Base-by-base conservation (phyloP, 1,140 invertebrate genomes). In the Leptinotarsa undecemlineata region DNA sequence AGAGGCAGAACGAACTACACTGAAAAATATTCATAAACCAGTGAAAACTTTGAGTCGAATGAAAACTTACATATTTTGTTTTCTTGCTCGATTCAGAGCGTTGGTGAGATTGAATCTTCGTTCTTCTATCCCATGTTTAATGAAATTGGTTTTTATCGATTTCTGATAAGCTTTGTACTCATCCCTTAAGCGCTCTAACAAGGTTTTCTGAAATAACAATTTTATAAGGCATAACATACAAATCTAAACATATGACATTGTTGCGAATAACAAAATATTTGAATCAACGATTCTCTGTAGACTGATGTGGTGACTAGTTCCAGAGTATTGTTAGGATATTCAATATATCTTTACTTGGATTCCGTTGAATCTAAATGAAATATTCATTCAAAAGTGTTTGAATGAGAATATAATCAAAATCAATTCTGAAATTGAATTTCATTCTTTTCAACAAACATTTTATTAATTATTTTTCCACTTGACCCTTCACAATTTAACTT, bases 51-150 rank as follows among this genome's bases (percentile, higher is more conserved):
- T 42, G 33, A 11, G 33, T 42, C 8, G 4, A 20, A 64, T 64
- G 62, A n/a, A n/a, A 64, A 78, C 82, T 82, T 80, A 85, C 84
- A 85, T 81, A 71, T 81, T 81, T 78, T 84, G 83, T 72, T 85
- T 85, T n/a, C 83, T 76, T 26, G 81, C 79, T 73, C 83, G 73
- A 71, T 76, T 80, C 47, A 85, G 67, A 48, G 81, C 77, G 72
- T 77, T 82, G 8, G 79, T 73, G 48, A 85, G 71, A 79, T 81
- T 81, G 66, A 74, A 77, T 69, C 80, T 73, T 72, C 79, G 77
- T 68, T 85, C 83, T 74, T 84, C 82, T 8, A 83, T 48, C 8
- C 80, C 79, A 74, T 74, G 78, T 74, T 82, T 84, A 3, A 78
- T 68, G 3, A 73, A 69, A 73, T 80, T 81, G 8, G 23, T 75